These are phyloP conservation scores for Nebria salina DNA, from an alignment of 2,888 invertebrate species.

Conservation along the genomic window DNA sequence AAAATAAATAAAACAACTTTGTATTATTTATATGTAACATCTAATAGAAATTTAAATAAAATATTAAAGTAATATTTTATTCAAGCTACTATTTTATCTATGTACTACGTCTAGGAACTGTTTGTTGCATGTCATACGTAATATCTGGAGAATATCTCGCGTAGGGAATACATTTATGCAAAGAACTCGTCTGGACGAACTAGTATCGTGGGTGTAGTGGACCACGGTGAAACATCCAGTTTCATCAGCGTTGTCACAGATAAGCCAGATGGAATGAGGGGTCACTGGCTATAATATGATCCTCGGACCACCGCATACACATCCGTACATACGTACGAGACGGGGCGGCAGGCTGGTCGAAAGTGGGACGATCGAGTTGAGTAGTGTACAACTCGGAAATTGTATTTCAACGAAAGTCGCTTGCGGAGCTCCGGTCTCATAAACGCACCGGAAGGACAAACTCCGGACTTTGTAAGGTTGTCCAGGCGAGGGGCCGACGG, in stretches of 20 bases:
- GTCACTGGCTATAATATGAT: neutral
- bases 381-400: conserved; percentile 12
- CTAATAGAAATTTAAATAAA: no score
- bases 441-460: conserved; percentile 15
- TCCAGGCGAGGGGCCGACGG: neutral
- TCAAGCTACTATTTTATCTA: no score
- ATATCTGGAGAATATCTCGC: neutral
- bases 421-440: neutral
- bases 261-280: no score
- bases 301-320: neutral
- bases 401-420: conserved; percentile 3
- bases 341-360: neutral
- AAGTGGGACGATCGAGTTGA: neutral
- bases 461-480: neutral
- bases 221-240: neutral
- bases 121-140: neutral
- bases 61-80: no score
- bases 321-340: neutral
- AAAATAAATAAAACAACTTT: no score
- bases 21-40: no score
- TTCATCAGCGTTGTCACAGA: neutral
- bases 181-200: neutral
- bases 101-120: no score
- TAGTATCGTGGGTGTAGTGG: neutral
- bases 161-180: neutral